Conservation (phyloP, 2,797 vertebrate genomes). For the Okamejei kenojei region DNA sequence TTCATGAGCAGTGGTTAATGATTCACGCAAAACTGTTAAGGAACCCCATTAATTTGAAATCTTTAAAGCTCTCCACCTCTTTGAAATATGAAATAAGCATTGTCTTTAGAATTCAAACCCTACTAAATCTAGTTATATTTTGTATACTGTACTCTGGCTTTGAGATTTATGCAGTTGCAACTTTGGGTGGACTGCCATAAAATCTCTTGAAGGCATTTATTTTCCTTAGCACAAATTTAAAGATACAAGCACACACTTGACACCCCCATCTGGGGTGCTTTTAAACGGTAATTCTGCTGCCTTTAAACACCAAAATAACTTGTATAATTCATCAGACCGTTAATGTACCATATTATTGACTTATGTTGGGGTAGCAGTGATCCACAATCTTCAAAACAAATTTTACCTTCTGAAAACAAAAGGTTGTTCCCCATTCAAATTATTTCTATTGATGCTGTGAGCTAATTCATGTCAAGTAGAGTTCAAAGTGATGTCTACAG, state of each 20-base stretch:
- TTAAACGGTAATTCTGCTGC: background rate
- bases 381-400: background rate
- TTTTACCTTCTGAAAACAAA: background rate
- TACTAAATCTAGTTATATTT: slow-evolving; percentile 9
- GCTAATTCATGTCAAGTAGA: background rate
- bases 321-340: background rate
- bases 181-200: background rate
- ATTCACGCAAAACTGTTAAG: slow-evolving; percentile 7
- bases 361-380: background rate
- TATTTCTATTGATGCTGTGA: background rate
- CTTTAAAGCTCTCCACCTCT: background rate
- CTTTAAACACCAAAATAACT: background rate
- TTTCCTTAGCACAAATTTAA: slow-evolving; percentile 32
- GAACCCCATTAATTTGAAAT: slow-evolving; percentile 10
- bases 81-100: slow-evolving; percentile 16
- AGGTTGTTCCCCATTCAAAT: background rate
- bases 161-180: slow-evolving; percentile 18
- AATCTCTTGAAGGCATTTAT: slow-evolving; percentile 12
- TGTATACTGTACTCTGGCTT: slow-evolving; percentile 31
- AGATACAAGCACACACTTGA: slow-evolving; percentile 32
- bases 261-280: slow-evolving; percentile 9
- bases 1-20: slow-evolving; percentile 26
- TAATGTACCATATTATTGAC: background rate
- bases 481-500: background rate
- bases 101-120: slow-evolving; percentile 23